Evolutionary conservation across 2,888 invertebrate genomes (phyloP).

Genomic region (Apotomis capreana): DNA sequence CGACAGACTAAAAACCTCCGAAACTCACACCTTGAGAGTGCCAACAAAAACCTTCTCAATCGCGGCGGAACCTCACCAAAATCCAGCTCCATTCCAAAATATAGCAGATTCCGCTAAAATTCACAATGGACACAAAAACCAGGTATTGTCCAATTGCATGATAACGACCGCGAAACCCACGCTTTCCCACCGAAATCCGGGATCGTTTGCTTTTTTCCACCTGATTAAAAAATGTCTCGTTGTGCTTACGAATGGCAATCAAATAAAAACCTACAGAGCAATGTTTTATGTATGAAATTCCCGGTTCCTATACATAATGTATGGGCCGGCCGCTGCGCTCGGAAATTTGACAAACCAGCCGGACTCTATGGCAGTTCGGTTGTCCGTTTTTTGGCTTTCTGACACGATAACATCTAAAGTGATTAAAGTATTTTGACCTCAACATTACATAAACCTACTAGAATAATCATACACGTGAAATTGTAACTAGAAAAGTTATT

Average conservation of each 20-base stretch:
- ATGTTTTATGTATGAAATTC: constrained; percentile 81
- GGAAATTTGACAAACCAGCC: constrained; percentile 78
- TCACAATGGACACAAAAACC: constrained; percentile 61
- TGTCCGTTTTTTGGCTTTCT: constrained; percentile 62
- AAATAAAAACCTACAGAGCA: constrained; percentile 81
- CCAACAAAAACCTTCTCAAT: constrained; percentile 24
- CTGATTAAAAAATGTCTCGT: constrained; percentile 69
- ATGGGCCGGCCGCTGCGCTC: constrained; percentile 73
- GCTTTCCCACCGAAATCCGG: constrained; percentile 78
- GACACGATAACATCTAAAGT: constrained; percentile 63
- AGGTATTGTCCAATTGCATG: constrained; percentile 68
- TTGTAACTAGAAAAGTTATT: background rate
- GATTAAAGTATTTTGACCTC: constrained; percentile 27
- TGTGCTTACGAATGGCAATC: constrained; percentile 72
- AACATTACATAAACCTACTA: constrained; percentile 1
- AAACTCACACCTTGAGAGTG: constrained; percentile 9
- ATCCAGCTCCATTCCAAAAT: constrained; percentile 61
- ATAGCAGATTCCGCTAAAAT: constrained; percentile 60
- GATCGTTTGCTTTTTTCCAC: constrained; percentile 67
- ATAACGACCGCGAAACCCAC: constrained; percentile 59
- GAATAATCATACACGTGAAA: background rate
- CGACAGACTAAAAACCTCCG: constrained; percentile 15
- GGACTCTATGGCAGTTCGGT: constrained; percentile 70
- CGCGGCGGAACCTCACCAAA: constrained; percentile 46
- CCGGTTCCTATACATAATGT: constrained; percentile 76